Conservation (phyloP, 2,888 invertebrate genomes). For the Podabrus alpinus region DNA sequence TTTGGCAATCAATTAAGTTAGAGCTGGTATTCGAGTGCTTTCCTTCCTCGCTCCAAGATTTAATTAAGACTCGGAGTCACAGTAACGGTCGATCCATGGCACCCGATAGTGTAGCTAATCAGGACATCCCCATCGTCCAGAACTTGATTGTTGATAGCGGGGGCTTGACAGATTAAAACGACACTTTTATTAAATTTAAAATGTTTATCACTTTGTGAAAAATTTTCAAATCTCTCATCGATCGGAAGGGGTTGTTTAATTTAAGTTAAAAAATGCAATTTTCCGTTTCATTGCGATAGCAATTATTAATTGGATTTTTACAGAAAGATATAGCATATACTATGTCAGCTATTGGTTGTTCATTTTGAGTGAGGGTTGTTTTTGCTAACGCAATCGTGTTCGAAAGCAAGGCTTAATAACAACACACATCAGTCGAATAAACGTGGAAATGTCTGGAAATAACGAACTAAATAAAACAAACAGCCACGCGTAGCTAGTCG, state of each 20-base stretch:
- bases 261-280: not conserved
- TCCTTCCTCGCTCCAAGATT: constrained; percentile 47
- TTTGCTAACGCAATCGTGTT: constrained; percentile 21
- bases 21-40: constrained; percentile 43
- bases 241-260: not conserved
- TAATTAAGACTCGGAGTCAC: constrained; percentile 51
- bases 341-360: constrained; percentile 4
- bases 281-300: not conserved
- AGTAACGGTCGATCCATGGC: constrained; percentile 42
- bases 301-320: not conserved
- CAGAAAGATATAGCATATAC: constrained; percentile 1
- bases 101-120: constrained; percentile 49
- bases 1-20: constrained; percentile 51
- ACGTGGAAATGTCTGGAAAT: constrained; percentile 31
- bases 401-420: constrained; percentile 27
- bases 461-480: constrained; percentile 31
- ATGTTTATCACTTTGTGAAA: not conserved
- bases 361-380: constrained; percentile 15
- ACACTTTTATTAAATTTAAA: constrained; percentile 31
- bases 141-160: constrained; percentile 30
- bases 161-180: constrained; percentile 38
- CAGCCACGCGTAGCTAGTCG: constrained; percentile 30
- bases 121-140: constrained; percentile 29
- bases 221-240: not conserved
- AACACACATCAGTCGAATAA: constrained; percentile 27